Evolutionary conservation across 1,140 invertebrate genomes (phyloP), one percentile per base, ranked within the genome.

Genomic region (Eriocheir sinensis): DNA sequence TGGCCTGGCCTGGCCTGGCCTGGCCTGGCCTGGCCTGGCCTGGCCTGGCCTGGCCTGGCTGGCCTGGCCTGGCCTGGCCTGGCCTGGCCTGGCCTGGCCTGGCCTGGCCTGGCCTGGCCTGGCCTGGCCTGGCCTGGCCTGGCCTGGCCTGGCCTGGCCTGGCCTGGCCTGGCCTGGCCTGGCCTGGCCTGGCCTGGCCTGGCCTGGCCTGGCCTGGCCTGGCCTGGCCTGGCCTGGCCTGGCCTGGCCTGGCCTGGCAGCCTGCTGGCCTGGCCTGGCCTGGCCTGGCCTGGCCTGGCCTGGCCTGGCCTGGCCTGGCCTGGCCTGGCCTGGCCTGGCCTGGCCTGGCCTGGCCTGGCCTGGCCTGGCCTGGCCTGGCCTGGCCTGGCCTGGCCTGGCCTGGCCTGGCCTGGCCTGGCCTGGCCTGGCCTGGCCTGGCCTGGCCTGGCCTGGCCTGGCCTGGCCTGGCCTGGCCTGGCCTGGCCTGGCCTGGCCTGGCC

Each of bases 391-490:
- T 30, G 27, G 38, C 40, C 40, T 60, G n/a, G n/a, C 85, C 90
- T 36, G 92, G 89, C 86, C 79, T 81, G 79, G 79, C 79, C 79
- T 81, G 79, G 79, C 79, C 79, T 8, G 79, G 4, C 79, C 3
- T 3, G 79, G 79, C 40, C 89, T 4, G 4, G 4, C 95, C 95
- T 90, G 86, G 93, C 91, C 48, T 95, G 91, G 95, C 95, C 95
- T 96, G 93, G 93, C 95, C 95, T 96, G 94, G 94, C 95, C 93
- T 96, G 95, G 90, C 95, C 44, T 96, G 95, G 95, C 95, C 95
- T 96, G 95, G 95, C 95, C 95, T 96, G 94, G 93, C 92, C 94
- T 94, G 94, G 41, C 92, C 94, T 94, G 94, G 94, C 92, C 94
- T 94, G 94, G 60, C 60, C 94, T 88, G 85, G 85, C 85, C 85